Evolutionary conservation across 1,140 invertebrate species (phyloP), one percentile per base, ranked within the genome.

Genomic region (Scaptomyza graminum): DNA sequence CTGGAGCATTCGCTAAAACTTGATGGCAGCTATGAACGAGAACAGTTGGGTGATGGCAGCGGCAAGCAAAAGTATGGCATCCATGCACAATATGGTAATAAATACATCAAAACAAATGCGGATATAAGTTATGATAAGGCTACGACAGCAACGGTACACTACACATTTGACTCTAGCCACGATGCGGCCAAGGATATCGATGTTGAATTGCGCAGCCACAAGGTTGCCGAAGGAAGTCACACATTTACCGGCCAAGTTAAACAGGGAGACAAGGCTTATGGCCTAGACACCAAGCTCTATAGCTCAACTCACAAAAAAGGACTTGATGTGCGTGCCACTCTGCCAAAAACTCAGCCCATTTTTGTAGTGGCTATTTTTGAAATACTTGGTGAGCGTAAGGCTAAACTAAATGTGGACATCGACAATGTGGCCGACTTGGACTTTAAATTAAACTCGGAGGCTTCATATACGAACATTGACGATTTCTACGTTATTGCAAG

Each of bases 401-500:
- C 93, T 39, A 93, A 93, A 60, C 84, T 93, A 60, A 92, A 93
- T 16, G 39, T 93, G 2, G 93, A 93, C 57, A 51, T 94, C 0
- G 90, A 93, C 37, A 93, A 94, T 68, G 66, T 94, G 47, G 77
- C 79, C 7, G 92, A 94, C 39, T 92, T 95, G 60, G 88, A 92
- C 61, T 76, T 94, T 0, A 92, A 93, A 52, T 79, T 92, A 1
- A 92, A 92, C 39, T 70, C 92, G 3, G 94, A 95, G 57, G 92
- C 93, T 0, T 94, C 94, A 16, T 84, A 95, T 0, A 92, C 92
- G 7, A 93, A 92, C 44, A 90, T 95, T n/a, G 95, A 96, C 46
- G 93, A 95, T 64, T 94, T 95, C 50, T 90, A 92, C 37, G 84
- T 96, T 13, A 94, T 94, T 64, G 76, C 93, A 1, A 92, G 94